Evolutionary conservation across 2,888 invertebrate species (phyloP), one percentile per base, ranked within the genome.

Genomic region (Andricus curvator): DNA sequence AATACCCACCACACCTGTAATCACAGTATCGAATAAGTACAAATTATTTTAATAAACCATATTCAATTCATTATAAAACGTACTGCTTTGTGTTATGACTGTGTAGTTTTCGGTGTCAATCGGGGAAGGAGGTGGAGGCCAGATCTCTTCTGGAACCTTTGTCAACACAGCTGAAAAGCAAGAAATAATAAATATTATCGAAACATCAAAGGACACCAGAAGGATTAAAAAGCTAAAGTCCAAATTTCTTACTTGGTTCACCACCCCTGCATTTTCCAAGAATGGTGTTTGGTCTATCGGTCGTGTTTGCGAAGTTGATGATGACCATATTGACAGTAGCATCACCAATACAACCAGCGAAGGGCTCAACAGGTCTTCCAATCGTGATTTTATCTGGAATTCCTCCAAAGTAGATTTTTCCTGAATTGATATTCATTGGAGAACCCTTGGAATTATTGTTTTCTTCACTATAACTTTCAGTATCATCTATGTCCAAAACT

Each of bases 271-370:
- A 96, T 82, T 94, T 94, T 64, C 95, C 95, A 13, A 96, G 92
- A 74, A 94, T 93, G 68, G 95, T 95, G 76, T 94, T 93, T 51
- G 93, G 93, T 84, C 94, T 94, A 83, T 96, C 95, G 0, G 94
- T 94, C 1, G 95, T 94, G 85, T 95, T 95, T 0, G 96, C 97
- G 91, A 97, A 97, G 91, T 97, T 97, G 74, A 97, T 94, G 77
- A 96, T 95, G 80, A 95, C 94, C 2, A 97, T 97, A 90, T 99
- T 98, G 78, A 99, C 93, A 0, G 97, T 98, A 1, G 97, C 96
- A 92, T 99, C 99, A 0, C 97, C 98, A 66, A 99, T 96, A 93
- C 99, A 99, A 1, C 99, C 99, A 41, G 95, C 94, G 91, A 98
- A 98, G 5, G 96, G 95, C 13, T 81, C 85, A 3, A 85, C 76